Percentiles rank a stretch among this genome's conserved stretches.
Evolutionary conservation across 2,797 vertebrate species (phyloP).

Genomic region (Scolopax rusticola): DNA sequence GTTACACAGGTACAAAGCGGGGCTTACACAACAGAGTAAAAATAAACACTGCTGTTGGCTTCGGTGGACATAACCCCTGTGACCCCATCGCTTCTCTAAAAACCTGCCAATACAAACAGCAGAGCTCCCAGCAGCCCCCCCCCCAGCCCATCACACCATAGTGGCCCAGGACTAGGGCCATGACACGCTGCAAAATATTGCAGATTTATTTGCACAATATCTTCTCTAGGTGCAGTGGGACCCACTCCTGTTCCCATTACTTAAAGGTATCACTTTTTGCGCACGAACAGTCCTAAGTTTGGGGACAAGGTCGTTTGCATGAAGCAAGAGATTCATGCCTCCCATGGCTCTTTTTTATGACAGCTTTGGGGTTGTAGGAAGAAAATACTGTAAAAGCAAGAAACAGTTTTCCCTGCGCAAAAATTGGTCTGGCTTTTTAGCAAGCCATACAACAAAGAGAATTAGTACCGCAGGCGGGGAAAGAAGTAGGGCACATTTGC

Average conservation of each 20-base stretch:
- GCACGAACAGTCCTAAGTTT: rapidly evolving
- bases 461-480: not conserved
- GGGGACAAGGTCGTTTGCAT: not conserved
- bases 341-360: not conserved
- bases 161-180: not conserved
- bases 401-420: not conserved
- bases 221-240: not conserved
- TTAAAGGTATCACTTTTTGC: not conserved
- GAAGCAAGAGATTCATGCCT: not conserved
- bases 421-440: not conserved
- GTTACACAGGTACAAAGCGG: constrained; percentile 41
- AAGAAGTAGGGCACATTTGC: not conserved
- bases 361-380: not conserved
- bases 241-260: not conserved
- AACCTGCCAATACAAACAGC: constrained; percentile 48
- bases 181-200: not conserved
- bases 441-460: not conserved
- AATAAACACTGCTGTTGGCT: constrained; percentile 53
- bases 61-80: constrained; percentile 34
- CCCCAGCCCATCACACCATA: not conserved
- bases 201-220: not conserved
- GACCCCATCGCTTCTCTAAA: constrained; percentile 33
- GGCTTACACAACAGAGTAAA: constrained; percentile 22
- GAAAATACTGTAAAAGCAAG: not conserved
- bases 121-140: not conserved